Percentiles rank a stretch among this genome's conserved stretches.
phyloP scores from a whole-genome alignment of 2,113 vertebrate species.

The Hemiprocne comata region DNA sequence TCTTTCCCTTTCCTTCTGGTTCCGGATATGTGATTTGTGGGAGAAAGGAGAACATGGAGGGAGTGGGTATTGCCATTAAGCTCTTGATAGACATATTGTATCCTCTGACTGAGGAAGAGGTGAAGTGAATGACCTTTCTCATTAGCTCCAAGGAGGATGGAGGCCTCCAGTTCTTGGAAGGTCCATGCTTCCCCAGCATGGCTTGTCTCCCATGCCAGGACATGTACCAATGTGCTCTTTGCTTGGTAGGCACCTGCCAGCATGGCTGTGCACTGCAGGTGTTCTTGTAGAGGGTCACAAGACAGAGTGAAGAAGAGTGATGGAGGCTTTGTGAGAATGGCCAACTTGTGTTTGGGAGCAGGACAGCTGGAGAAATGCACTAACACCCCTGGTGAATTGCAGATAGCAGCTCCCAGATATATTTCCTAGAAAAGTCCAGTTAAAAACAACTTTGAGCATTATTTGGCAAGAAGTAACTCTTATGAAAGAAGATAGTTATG shows the following conservation, averaged over 20 bases:
- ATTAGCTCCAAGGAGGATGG: background rate
- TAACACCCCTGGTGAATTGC: background rate
- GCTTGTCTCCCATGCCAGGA: background rate
- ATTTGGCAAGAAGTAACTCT: background rate
- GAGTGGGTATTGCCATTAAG: background rate
- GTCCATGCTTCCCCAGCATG: fast-evolving
- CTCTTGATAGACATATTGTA: background rate
- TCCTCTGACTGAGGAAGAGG: background rate
- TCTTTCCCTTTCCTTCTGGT: background rate
- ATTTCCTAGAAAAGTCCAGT: background rate
- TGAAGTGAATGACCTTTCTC: background rate
- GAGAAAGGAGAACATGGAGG: background rate
- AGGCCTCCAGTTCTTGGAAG: background rate
- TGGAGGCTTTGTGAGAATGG: background rate
- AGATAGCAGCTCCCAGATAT: background rate
- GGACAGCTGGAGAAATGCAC: background rate
- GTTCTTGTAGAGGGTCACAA: background rate
- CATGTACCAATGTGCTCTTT: background rate
- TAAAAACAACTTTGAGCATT: background rate
- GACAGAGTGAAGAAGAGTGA: background rate
- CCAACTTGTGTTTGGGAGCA: background rate
- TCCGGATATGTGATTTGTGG: background rate
- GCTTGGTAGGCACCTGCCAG: background rate
- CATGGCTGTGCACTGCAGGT: background rate
- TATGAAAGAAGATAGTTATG: background rate